Evolutionary conservation across 1,140 invertebrate genomes (phyloP), one percentile per base, ranked within the genome.

Genomic region (Heliconius melpomene): DNA sequence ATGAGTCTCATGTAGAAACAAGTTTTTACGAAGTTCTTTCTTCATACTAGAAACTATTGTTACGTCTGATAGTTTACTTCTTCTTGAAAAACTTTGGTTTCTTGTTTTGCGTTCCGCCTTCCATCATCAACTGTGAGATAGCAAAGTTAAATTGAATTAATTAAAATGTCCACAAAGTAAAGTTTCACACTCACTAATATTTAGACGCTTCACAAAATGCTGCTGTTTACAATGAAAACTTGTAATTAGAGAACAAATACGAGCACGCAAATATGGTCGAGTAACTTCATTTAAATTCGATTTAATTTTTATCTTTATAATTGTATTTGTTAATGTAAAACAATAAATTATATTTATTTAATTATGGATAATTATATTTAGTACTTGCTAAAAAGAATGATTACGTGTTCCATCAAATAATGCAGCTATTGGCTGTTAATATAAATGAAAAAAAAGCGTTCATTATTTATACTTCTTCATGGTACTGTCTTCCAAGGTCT

Each of bases 1-100:
- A 76, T 76, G 40, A 18, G 57, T 70, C 60, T 76, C 18, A 29
- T 70, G 38, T 46, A 40, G 75, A 71, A 77, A 29, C 60, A 66
- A 66, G 75, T 77, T 32, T 71, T 29, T 46, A 77, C 23, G 29
- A 77, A 77, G 66, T 66, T 71, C 66, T 57, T 54, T 70, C 75
- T 70, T n/a, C 32, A 75, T 38, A 77, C 9, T 77, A 29, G 75
- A 71, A 77, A 26, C 60, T 71, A 70, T 77, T 71, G 75, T 77
- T 70, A 36, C 32, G 38, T 66, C 57, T 77, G 40, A 77, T 71
- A 77, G 75, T 77, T 36, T 77, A 9, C 60, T 70, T 77, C 75
- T 70, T 76, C 54, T 76, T 75, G 16, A 7, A 23, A 77, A 77
- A 77, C 57, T 77, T 70, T 50, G n/a, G n/a, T 7, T 76, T 70